phyloP scores from a whole-genome alignment of 2,888 invertebrate genomes.

The Drosophila falleni region DNA sequence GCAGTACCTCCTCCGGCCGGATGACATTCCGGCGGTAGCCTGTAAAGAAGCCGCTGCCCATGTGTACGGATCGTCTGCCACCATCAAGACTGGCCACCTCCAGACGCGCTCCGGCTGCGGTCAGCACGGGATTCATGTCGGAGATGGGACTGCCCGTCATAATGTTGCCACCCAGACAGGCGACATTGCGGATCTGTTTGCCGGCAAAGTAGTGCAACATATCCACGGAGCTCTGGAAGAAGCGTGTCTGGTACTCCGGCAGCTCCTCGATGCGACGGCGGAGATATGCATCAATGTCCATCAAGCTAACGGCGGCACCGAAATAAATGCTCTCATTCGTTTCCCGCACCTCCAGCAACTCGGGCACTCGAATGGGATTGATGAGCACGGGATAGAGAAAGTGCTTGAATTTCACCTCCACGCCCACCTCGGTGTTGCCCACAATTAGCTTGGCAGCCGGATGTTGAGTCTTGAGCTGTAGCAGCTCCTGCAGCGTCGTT shows the following conservation, averaged over 20 bases:
- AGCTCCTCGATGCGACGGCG: slow-evolving; percentile 86
- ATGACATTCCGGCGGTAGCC: slow-evolving; percentile 93
- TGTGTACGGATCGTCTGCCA: slow-evolving; percentile 87
- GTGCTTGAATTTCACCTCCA: slow-evolving; percentile 96
- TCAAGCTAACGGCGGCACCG: slow-evolving; percentile 92
- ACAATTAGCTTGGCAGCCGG: slow-evolving; percentile 92
- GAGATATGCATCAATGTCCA: slow-evolving; percentile 90
- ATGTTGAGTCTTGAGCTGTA: slow-evolving; percentile 89
- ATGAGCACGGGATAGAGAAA: slow-evolving; percentile 92
- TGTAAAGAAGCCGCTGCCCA: slow-evolving; percentile 93
- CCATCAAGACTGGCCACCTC: slow-evolving; percentile 87
- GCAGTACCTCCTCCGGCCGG: slow-evolving; percentile 91
- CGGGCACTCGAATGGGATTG: slow-evolving; percentile 89
- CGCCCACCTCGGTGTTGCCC: slow-evolving; percentile 96
- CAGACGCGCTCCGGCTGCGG: slow-evolving; percentile 90
- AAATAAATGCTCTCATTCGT: slow-evolving; percentile 88
- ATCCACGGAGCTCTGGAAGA: slow-evolving; percentile 90
- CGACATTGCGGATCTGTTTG: slow-evolving; percentile 97
- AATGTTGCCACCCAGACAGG: slow-evolving; percentile 96
- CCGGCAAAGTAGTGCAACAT: slow-evolving; percentile 98
- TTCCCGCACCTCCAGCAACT: slow-evolving; percentile 88
- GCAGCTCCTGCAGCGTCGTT: slow-evolving; percentile 88
- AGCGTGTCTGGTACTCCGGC: slow-evolving; percentile 87
- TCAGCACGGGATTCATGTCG: slow-evolving; percentile 96
- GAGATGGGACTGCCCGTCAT: slow-evolving; percentile 98